Evolutionary conservation across 2,888 invertebrate species (phyloP), one percentile per base, ranked within the genome.

Genomic region (Ichneumon xanthorius): DNA sequence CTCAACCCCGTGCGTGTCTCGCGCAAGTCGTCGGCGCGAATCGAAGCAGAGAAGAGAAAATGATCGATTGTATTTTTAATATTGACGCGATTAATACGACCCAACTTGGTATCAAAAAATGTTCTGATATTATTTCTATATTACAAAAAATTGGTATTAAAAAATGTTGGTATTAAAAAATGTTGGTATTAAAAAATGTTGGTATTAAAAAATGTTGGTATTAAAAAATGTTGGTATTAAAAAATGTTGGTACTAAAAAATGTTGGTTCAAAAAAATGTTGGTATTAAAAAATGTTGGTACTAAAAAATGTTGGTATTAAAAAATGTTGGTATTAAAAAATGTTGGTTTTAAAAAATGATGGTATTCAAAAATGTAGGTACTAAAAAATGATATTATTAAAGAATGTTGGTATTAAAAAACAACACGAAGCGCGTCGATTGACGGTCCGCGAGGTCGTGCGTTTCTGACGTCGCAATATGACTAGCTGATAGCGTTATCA

Each of bases 401-500:
- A n/a, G n/a, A n/a, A n/a, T n/a, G n/a, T n/a, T n/a, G n/a, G n/a
- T n/a, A n/a, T n/a, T n/a, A n/a, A n/a, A 26, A 55, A 61, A 37
- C 9, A 9, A 9, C 1, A 37, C 9, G 2, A 9, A 37, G 9
- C 37, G 58, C 30, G 5, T 61, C 4, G 55, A 55, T 22, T 26
- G 26, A 58, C 22, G 22, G 0, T 9, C 9, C 6, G 5, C 33
- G 33, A 30, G 30, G 61, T 61, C 33, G 30, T n/a, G 16, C 30
- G 16, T 19, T 7, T 2, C 2, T 19, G 53, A 19, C 33, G 33
- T 30, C 63, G 45, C 16, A 45, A 40, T n/a, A 77, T 67, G 76
- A 73, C 63, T 73, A 26, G 58, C n/a, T 53, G 85, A 85, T 85
- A 85, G 80, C 80, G 67, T 80, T 85, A 85, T 85, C 85, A 72